Percentiles rank a stretch among this genome's conserved stretches.
Conservation (phyloP, 2,797 vertebrate species). For the Rhinophrynus dorsalis region DNA sequence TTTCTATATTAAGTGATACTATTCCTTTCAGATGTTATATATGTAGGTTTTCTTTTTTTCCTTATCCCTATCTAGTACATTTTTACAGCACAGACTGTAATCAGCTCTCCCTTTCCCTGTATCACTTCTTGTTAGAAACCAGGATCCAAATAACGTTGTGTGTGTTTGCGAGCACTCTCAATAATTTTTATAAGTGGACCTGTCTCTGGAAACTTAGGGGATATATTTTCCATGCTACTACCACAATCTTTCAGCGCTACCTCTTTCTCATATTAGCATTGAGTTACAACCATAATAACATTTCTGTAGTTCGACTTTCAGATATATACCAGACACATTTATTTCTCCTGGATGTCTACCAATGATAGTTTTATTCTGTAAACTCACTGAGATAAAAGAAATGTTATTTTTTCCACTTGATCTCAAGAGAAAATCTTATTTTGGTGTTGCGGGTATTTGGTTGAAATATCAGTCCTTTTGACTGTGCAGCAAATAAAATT, state of each 20-base stretch:
- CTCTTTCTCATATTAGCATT: neutral
- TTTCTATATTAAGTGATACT: too few relatives aligned
- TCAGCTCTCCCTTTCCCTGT: neutral
- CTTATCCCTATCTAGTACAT: neutral
- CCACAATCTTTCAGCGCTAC: neutral
- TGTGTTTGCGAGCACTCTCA: neutral
- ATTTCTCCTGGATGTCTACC: too few relatives aligned
- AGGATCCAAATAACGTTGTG: neutral
- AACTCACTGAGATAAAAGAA: too few relatives aligned
- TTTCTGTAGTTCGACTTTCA: neutral
- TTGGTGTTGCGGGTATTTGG: too few relatives aligned
- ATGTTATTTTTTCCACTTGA: too few relatives aligned
- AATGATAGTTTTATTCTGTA: too few relatives aligned
- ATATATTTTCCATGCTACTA: neutral
- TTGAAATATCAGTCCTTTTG: too few relatives aligned
- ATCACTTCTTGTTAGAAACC: neutral
- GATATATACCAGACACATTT: too few relatives aligned
- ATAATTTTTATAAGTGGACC: neutral
- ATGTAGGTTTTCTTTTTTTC: neutral
- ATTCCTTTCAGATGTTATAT: too few relatives aligned
- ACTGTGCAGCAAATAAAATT: too few relatives aligned
- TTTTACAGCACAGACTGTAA: too few relatives aligned
- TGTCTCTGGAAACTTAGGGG: neutral
- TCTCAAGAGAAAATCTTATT: too few relatives aligned
- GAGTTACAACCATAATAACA: neutral